Conservation (phyloP, 2,113 vertebrate species). For the Setophaga kirtlandii region DNA sequence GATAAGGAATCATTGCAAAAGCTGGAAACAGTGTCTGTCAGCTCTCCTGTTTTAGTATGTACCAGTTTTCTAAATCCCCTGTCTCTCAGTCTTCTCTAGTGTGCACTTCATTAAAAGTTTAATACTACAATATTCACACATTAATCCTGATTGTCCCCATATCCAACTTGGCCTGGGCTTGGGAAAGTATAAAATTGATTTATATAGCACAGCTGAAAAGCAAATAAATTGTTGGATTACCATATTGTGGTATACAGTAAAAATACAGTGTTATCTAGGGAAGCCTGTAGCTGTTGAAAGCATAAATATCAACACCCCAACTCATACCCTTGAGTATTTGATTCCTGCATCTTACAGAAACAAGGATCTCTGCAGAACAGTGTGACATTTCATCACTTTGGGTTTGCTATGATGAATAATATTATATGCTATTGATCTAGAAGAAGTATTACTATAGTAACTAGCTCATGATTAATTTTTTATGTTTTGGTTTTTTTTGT, state of each 20-base stretch:
- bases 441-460: slow-evolving; percentile 57
- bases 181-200: slow-evolving; percentile 21
- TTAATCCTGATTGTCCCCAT: slow-evolving; percentile 27
- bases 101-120: slow-evolving; percentile 53
- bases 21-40: neutral
- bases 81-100: slow-evolving; percentile 42
- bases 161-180: neutral
- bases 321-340: neutral
- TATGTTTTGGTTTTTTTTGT: neutral
- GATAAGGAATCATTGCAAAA: neutral
- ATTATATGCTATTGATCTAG: neutral
- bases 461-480: slow-evolving; percentile 30
- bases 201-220: neutral
- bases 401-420: slow-evolving; percentile 13
- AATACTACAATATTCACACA: slow-evolving; percentile 13
- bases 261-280: neutral
- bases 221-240: slow-evolving; percentile 26
- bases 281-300: neutral
- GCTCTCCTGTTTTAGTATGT: neutral
- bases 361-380: slow-evolving; percentile 9
- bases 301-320: neutral
- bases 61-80: neutral
- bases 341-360: slow-evolving; percentile 9
- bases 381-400: slow-evolving; percentile 14
- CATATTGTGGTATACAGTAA: neutral